Evolutionary conservation across 2,888 invertebrate genomes (phyloP).

Genomic region (Epinotia nisella): DNA sequence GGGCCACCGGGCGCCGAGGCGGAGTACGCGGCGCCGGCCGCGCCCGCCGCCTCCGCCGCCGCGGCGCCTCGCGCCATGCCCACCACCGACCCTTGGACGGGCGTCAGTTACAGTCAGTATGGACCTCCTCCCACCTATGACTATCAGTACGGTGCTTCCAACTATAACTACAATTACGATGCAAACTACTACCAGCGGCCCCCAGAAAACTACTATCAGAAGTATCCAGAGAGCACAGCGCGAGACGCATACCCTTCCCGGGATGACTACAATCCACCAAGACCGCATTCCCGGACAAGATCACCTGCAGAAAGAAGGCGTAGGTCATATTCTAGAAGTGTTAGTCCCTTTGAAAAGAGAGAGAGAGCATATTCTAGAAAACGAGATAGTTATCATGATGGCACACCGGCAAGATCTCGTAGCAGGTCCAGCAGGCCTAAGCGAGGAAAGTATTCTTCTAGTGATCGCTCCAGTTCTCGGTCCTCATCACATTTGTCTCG

Average conservation of each 20-base stretch:
- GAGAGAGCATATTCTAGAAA: slow-evolving; percentile 65
- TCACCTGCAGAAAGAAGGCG: slow-evolving; percentile 31
- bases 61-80: slow-evolving; percentile 62
- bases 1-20: slow-evolving; percentile 83
- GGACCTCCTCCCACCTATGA: slow-evolving; percentile 67
- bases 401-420: slow-evolving; percentile 61
- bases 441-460: slow-evolving; percentile 69
- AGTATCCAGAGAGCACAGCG: slow-evolving; percentile 57
- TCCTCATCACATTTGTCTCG: slow-evolving; percentile 63
- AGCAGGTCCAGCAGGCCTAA: slow-evolving; percentile 60
- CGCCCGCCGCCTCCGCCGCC: slow-evolving; percentile 57
- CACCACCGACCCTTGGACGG: slow-evolving; percentile 80
- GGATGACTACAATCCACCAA: slow-evolving; percentile 52
- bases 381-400: slow-evolving; percentile 66
- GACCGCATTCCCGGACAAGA: slow-evolving; percentile 40
- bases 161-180: slow-evolving; percentile 68
- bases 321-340: slow-evolving; percentile 66
- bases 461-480: slow-evolving; percentile 68
- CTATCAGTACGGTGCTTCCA: slow-evolving; percentile 66
- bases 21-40: slow-evolving; percentile 75
- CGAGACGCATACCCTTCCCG: slow-evolving; percentile 52
- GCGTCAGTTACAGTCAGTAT: slow-evolving; percentile 77
- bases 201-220: slow-evolving; percentile 61
- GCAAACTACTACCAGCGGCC: slow-evolving; percentile 66
- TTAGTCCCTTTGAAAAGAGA: slow-evolving; percentile 65